Conservation (phyloP, 2,888 invertebrate species). For the Cantharis nigra region DNA sequence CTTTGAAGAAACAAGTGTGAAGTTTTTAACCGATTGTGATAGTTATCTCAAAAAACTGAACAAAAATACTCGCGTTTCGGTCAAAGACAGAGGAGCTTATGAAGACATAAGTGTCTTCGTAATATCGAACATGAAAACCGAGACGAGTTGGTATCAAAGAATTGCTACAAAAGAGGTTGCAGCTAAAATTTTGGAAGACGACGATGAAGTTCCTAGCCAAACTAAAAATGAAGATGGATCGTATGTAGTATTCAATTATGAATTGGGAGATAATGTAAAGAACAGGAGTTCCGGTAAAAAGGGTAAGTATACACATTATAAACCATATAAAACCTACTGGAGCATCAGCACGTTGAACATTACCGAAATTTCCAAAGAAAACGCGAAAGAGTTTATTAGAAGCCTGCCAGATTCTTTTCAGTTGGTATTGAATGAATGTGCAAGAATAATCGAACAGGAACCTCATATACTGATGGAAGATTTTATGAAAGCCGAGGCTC, state of each 20-base stretch:
- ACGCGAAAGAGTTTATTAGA: conserved; percentile 37
- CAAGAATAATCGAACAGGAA: conserved; percentile 45
- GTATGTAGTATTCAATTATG: neutral
- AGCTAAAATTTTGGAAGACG: neutral
- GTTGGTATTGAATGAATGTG: conserved; percentile 46
- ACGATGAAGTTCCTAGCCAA: neutral
- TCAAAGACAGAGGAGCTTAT: conserved; percentile 41
- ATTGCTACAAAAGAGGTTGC: neutral
- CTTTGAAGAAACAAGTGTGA: conserved; percentile 41
- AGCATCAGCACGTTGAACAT: conserved; percentile 36
- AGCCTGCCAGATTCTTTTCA: conserved; percentile 43
- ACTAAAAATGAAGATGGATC: neutral
- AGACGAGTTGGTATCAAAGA: conserved; percentile 11
- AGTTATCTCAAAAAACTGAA: conserved; percentile 40
- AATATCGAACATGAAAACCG: conserved; percentile 11
- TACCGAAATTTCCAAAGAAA: conserved; percentile 32
- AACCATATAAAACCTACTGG: conserved; percentile 48
- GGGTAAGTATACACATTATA: conserved; percentile 37
- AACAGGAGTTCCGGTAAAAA: neutral
- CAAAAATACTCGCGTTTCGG: conserved; percentile 23
- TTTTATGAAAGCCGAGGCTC: conserved; percentile 34
- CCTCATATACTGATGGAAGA: conserved; percentile 34
- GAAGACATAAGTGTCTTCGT: conserved; percentile 36
- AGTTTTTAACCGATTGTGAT: conserved; percentile 43
- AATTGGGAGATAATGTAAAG: neutral